Conservation (phyloP, 1,140 invertebrate species). For the Drosophila sulfurigaster region DNA sequence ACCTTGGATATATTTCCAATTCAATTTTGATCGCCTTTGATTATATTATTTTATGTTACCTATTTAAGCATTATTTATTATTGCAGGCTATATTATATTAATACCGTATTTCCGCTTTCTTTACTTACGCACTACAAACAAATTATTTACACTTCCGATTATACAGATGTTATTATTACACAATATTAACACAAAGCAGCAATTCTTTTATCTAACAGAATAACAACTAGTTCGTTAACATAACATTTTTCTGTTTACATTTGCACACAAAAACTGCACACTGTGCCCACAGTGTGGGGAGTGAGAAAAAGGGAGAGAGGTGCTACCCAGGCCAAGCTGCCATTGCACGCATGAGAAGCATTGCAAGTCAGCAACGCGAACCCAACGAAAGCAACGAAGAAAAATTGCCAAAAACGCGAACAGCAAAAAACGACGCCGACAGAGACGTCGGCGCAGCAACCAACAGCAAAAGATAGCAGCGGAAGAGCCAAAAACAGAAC, state of each 20-base stretch:
- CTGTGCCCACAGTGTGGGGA: constrained; percentile 2
- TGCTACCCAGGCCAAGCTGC: constrained; percentile 9
- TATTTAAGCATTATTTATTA: no score
- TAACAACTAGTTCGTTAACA: background rate
- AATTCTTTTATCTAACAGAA: background rate
- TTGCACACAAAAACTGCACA: background rate
- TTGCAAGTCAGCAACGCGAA: constrained; percentile 75
- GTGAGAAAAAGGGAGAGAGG: background rate
- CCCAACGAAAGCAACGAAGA: constrained; percentile 65
- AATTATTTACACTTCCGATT: no score
- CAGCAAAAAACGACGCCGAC: constrained; percentile 41
- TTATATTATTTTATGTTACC: no score
- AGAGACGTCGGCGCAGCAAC: constrained; percentile 18
- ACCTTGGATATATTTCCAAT: no score
- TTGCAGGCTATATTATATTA: no score
- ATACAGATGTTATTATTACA: background rate
- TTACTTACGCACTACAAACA: no score
- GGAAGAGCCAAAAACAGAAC: constrained; percentile 36
- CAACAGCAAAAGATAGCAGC: constrained; percentile 60
- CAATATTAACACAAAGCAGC: background rate
- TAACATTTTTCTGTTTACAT: background rate
- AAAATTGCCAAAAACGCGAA: constrained; percentile 71
- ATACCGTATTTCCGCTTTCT: no score
- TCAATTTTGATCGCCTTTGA: no score
- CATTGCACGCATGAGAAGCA: constrained; percentile 75